These are phyloP conservation scores for Chiroxiphia lanceolata DNA, from an alignment of 2,797 vertebrate genomes.

Conservation along the genomic window DNA sequence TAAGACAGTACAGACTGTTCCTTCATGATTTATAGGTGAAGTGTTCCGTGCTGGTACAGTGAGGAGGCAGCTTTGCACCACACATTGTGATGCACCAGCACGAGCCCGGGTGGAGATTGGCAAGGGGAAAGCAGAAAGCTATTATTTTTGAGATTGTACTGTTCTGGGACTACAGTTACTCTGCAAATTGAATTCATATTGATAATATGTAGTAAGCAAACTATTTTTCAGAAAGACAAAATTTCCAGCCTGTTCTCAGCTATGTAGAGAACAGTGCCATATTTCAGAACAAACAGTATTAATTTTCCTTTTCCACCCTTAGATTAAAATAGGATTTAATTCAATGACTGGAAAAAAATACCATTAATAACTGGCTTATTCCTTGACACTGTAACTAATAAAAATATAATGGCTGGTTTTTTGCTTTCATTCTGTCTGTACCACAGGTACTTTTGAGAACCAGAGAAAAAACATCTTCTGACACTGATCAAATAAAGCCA, in stretches of 20 bases:
- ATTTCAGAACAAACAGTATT: constrained; percentile 36
- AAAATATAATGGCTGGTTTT: neutral
- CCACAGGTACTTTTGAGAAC: neutral
- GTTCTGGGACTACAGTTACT: constrained; percentile 22
- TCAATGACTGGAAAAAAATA: neutral
- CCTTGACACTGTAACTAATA: neutral
- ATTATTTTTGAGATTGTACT: constrained; percentile 26
- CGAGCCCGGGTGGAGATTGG: neutral
- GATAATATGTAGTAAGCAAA: constrained; percentile 35
- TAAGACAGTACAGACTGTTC: constrained; percentile 8
- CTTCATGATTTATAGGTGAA: constrained; percentile 13
- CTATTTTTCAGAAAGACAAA: constrained; percentile 31
- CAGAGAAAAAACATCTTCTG: neutral
- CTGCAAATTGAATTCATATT: constrained; percentile 47
- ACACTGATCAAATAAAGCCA: neutral
- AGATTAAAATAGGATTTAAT: constrained; percentile 43
- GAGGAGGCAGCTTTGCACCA: neutral
- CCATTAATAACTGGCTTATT: constrained; percentile 15
- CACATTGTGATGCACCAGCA: constrained; percentile 16
- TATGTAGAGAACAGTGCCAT: neutral
- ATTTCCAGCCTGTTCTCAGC: constrained; percentile 14
- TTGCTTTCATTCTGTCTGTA: neutral
- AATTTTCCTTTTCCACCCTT: neutral
- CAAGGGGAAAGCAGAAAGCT: constrained; percentile 36
- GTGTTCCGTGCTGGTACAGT: rapidly evolving